Conservation (phyloP, 2,113 vertebrate species). For the Pelusios castaneus region DNA sequence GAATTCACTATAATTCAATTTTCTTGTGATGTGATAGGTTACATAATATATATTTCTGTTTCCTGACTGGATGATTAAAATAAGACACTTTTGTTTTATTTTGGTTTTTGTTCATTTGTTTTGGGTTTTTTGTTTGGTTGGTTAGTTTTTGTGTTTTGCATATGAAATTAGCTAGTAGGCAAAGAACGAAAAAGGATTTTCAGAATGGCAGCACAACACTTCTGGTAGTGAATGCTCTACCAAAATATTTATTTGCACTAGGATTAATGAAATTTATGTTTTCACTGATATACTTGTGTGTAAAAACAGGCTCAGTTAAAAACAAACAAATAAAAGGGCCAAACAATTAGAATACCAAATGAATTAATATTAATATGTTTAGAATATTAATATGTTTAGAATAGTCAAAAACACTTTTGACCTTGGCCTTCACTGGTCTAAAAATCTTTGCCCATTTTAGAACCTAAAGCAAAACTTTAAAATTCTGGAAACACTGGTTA, state of each 20-base stretch:
- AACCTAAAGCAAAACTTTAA: not conserved
- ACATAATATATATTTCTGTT: conserved; percentile 37
- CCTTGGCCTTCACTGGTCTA: not conserved
- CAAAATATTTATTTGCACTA: rapidly evolving
- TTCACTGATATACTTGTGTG: not conserved
- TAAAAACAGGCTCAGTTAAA: not conserved
- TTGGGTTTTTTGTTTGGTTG: too few species aligned
- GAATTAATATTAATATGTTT: not conserved
- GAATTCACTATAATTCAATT: not conserved
- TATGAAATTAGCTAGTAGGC: not conserved
- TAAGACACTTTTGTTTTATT: too few species aligned
- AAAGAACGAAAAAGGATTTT: not conserved
- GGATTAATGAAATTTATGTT: not conserved
- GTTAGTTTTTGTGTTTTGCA: too few species aligned
- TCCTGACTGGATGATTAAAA: conserved; percentile 37
- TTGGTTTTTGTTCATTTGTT: not conserved
- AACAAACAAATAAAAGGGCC: not conserved
- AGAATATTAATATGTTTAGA: not conserved
- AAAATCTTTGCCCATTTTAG: not conserved
- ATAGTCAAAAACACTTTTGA: not conserved
- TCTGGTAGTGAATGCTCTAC: not conserved
- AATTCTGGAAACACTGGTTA: not conserved
- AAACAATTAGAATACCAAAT: not conserved
- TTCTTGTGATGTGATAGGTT: not conserved
- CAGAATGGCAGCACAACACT: not conserved